Percentiles rank a stretch among this genome's conserved stretches.
phyloP scores from a whole-genome alignment of 2,113 vertebrate species.

The Toxostoma redivivum region DNA sequence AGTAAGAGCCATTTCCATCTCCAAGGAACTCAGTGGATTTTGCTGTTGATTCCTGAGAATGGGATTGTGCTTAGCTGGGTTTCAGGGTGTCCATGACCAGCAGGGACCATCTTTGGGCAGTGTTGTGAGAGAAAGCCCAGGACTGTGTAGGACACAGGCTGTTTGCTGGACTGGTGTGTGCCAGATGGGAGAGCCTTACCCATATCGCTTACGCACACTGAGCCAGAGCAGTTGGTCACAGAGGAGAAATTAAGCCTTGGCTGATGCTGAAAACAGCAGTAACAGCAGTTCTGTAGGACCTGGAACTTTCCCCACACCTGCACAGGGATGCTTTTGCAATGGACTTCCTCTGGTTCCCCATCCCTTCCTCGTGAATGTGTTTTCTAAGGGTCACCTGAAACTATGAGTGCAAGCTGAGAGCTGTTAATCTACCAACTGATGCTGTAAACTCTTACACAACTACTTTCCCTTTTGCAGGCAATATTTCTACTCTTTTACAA shows the following conservation, averaged over 20 bases:
- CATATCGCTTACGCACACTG: accelerated
- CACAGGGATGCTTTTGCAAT: background rate
- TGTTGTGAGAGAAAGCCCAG: background rate
- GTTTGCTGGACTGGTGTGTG: background rate
- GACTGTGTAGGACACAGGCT: background rate
- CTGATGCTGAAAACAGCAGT: background rate
- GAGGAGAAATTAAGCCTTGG: background rate
- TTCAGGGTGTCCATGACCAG: accelerated
- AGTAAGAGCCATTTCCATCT: background rate
- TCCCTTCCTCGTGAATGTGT: background rate
- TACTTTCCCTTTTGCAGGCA: background rate
- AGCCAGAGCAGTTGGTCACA: accelerated
- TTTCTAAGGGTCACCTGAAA: background rate
- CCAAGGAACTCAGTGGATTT: background rate
- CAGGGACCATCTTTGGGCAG: background rate
- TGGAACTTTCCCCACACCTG: background rate
- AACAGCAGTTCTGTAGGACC: background rate
- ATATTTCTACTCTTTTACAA: background rate
- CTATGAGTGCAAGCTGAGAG: background rate
- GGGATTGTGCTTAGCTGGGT: background rate
- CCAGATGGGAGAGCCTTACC: background rate
- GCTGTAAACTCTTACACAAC: background rate
- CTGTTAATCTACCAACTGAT: background rate
- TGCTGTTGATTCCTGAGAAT: background rate
- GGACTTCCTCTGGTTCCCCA: background rate